phyloP scores from a whole-genome alignment of 2,113 vertebrate species.

The Poeciliopsis retropinna region DNA sequence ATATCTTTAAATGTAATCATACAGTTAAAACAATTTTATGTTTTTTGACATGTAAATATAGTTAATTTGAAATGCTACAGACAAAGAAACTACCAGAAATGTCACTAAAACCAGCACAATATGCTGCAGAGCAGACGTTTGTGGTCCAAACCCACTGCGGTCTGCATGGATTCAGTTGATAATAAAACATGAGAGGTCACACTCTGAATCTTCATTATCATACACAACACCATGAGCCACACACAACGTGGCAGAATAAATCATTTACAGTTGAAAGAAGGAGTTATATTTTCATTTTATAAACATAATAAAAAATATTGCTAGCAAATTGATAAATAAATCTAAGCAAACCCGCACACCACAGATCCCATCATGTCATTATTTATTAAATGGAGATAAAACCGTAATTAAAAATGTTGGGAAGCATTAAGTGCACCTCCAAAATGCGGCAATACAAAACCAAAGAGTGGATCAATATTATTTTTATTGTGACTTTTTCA shows the following conservation, averaged over 20 bases:
- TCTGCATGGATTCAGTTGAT: conserved; percentile 29
- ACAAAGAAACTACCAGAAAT: background rate
- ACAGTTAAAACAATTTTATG: background rate
- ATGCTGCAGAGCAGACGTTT: background rate
- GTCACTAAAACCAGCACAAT: background rate
- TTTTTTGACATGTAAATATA: background rate
- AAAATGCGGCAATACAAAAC: no score
- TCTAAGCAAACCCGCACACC: background rate
- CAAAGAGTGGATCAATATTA: background rate
- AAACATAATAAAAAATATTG: background rate
- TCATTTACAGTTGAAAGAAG: background rate
- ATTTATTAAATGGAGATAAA: background rate
- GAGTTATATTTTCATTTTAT: background rate
- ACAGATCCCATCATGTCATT: background rate
- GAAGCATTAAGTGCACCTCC: background rate
- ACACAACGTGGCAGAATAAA: conserved; percentile 22
- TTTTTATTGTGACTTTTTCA: no score
- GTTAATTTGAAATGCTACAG: background rate
- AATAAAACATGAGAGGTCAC: conserved; percentile 27
- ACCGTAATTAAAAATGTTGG: background rate
- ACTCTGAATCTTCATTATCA: conserved; percentile 60
- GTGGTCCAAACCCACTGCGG: background rate
- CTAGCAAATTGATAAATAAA: background rate
- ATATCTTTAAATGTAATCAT: background rate
- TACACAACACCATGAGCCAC: conserved; percentile 49